phyloP scores from a whole-genome alignment of 2,113 vertebrate genomes.

The Acanthisitta chloris region DNA sequence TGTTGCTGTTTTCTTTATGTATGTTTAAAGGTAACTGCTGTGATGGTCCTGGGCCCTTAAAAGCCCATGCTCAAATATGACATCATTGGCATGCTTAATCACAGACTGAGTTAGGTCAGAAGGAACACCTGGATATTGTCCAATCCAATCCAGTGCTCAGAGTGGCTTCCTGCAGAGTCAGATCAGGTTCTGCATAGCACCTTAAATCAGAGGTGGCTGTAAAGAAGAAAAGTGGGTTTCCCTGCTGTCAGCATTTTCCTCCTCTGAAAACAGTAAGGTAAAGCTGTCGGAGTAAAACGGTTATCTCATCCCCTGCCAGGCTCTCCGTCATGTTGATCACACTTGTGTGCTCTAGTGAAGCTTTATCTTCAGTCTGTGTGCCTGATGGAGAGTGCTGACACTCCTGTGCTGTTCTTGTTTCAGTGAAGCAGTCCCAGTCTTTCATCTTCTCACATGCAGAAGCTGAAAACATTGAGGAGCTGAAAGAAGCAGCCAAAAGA shows the following conservation, averaged over 20 bases:
- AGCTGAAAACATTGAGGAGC: slow-evolving; percentile 81
- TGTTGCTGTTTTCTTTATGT: not conserved
- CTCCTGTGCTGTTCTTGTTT: slow-evolving; percentile 23
- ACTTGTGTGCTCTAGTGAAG: fast-evolving
- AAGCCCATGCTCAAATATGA: not conserved
- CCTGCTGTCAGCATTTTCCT: not conserved
- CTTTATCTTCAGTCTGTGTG: not conserved
- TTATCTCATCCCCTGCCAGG: not conserved
- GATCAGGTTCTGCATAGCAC: not conserved
- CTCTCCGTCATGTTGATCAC: not conserved
- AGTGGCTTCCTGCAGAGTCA: not conserved
- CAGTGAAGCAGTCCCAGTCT: slow-evolving; percentile 93
- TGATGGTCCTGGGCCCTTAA: not conserved
- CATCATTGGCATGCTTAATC: not conserved
- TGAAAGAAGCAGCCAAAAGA: slow-evolving; percentile 84
- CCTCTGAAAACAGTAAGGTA: not conserved
- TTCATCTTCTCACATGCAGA: slow-evolving; percentile 78
- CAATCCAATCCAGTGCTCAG: not conserved
- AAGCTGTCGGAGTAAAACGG: not conserved
- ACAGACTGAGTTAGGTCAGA: not conserved
- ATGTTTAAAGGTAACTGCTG: not conserved
- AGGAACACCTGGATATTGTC: not conserved
- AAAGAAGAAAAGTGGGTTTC: not conserved
- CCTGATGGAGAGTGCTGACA: not conserved
- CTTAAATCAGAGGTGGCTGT: not conserved